Evolutionary conservation across 2,113 vertebrate genomes (phyloP).

Genomic region (Podocnemis expansa): DNA sequence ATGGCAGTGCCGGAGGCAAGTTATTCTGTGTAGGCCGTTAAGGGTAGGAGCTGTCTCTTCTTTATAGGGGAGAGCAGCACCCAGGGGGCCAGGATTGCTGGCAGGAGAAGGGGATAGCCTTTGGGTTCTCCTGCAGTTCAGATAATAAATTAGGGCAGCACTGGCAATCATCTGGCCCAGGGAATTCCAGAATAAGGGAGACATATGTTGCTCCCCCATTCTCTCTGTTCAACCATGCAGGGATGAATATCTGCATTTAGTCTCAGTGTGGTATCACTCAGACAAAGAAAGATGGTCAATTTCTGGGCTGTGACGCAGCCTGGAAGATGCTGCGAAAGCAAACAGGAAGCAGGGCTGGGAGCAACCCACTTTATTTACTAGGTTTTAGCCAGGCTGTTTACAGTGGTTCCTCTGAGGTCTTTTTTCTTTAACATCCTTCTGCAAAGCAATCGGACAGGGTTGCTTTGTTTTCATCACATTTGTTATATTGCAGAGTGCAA

Average conservation of each 20-base stretch:
- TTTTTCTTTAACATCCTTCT: neutral
- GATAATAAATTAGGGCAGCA: neutral
- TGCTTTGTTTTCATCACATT: neutral
- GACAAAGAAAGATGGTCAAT: neutral
- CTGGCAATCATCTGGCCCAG: neutral
- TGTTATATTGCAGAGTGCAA: neutral
- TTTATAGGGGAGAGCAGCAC: neutral
- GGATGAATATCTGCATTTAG: neutral
- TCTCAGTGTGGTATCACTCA: neutral
- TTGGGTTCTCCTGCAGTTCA: accelerated
- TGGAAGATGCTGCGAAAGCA: slow-evolving; percentile 4
- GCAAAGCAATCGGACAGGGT: neutral
- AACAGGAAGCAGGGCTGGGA: slow-evolving; percentile 51
- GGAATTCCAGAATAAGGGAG: neutral
- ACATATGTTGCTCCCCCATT: accelerated
- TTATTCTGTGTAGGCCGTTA: neutral
- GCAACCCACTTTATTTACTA: neutral
- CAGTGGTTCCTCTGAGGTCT: neutral
- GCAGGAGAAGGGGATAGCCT: neutral
- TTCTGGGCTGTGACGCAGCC: neutral
- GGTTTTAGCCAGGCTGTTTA: neutral
- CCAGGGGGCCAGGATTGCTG: neutral
- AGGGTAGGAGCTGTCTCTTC: neutral
- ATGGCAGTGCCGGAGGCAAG: neutral
- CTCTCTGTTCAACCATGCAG: accelerated